A percentile compares a stretch with the other conserved stretches of the same genome.
These are phyloP conservation scores for Adrianichthys oophorus DNA, from an alignment of 2,797 vertebrate species.

Conservation along the genomic window DNA sequence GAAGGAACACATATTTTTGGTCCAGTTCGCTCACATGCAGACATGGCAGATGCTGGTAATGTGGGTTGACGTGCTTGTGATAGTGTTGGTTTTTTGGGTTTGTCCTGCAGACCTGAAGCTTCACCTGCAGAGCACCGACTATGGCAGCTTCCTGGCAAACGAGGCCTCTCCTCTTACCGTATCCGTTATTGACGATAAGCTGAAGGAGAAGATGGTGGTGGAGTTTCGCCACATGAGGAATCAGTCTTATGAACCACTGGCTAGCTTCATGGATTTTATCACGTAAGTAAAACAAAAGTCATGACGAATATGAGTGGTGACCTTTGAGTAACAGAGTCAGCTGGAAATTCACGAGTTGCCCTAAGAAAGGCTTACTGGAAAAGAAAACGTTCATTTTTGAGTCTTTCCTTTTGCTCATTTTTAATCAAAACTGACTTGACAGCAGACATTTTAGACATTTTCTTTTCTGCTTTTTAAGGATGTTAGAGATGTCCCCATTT, in stretches of 20 bases:
- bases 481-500: no score
- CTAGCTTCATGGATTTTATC: slow-evolving; percentile 98
- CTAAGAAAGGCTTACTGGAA: no score
- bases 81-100: neutral
- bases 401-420: no score
- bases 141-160: slow-evolving; percentile 96
- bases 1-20: no score
- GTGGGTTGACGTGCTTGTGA: neutral
- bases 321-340: neutral
- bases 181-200: slow-evolving; percentile 96
- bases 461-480: no score
- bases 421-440: no score
- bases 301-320: neutral
- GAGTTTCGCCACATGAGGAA: slow-evolving; percentile 99
- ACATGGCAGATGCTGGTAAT: no score
- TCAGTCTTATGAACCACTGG: slow-evolving; percentile 95
- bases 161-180: slow-evolving; percentile 96
- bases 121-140: slow-evolving; percentile 98
- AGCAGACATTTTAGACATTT: no score
- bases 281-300: slow-evolving; percentile 78
- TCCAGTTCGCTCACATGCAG: no score
- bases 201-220: slow-evolving; percentile 99
- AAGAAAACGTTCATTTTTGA: no score
- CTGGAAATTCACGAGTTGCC: no score
- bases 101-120: slow-evolving; percentile 89